Percentiles rank a stretch among this genome's conserved stretches.
Conservation (phyloP, 2,888 invertebrate species). For the Conomelus anceps region DNA sequence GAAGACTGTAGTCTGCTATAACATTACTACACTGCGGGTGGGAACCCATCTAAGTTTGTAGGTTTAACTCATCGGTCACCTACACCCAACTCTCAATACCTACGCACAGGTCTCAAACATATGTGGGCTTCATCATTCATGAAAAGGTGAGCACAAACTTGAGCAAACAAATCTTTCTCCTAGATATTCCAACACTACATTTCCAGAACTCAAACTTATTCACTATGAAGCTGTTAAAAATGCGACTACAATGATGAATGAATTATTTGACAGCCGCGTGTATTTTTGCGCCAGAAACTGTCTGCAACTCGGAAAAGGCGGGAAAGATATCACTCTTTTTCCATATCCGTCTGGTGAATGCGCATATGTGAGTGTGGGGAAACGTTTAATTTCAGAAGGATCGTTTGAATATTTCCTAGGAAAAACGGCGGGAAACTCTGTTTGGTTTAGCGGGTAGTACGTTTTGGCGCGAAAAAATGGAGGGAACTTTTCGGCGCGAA, state of each 20-base stretch:
- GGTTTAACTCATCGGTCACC: too few relatives aligned
- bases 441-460: too few relatives aligned
- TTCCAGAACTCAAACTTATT: neutral
- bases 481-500: neutral
- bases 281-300: neutral
- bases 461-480: neutral
- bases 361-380: neutral
- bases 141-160: neutral
- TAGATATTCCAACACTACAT: neutral
- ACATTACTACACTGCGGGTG: too few relatives aligned
- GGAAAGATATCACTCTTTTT: neutral
- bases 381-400: neutral
- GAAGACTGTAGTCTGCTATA: too few relatives aligned
- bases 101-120: too few relatives aligned
- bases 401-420: neutral
- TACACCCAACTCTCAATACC: too few relatives aligned
- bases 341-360: neutral
- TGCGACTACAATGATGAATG: neutral
- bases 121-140: too few relatives aligned
- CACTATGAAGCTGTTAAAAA: neutral
- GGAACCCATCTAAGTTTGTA: too few relatives aligned
- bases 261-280: neutral
- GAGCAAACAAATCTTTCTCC: neutral
- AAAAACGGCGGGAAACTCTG: neutral
- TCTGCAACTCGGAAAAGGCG: neutral